phyloP scores from a whole-genome alignment of 2,888 invertebrate species.

The Lomographa bimaculata region DNA sequence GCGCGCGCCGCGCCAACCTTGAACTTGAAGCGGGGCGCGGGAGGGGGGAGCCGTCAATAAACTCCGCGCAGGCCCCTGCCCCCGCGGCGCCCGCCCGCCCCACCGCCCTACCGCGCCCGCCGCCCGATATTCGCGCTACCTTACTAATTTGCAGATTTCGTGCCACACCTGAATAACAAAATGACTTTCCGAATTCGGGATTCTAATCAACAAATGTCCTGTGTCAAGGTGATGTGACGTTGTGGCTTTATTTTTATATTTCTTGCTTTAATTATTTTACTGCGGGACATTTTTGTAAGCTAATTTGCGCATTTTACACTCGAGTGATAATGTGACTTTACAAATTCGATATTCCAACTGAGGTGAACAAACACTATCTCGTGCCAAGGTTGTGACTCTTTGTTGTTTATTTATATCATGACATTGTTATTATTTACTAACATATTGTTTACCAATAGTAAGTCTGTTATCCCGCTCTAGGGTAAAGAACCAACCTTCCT shows the following conservation, averaged over 20 bases:
- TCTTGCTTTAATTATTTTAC: too few species aligned
- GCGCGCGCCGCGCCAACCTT: conserved; percentile 85
- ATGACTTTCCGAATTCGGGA: conserved; percentile 8
- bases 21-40: conserved; percentile 79
- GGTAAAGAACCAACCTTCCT: too few species aligned
- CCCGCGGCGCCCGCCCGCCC: conserved; percentile 54
- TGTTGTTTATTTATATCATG: conserved; percentile 2
- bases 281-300: too few species aligned
- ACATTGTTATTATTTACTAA: background rate
- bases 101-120: conserved; percentile 29
- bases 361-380: background rate
- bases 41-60: conserved; percentile 78
- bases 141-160: conserved; percentile 15
- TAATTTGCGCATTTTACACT: conserved; percentile 13
- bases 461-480: too few species aligned
- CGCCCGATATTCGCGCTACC: conserved; percentile 26
- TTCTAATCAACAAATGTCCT: background rate
- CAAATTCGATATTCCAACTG: conserved; percentile 2
- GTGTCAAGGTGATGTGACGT: conserved; percentile 1
- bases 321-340: conserved; percentile 6
- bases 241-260: too few species aligned
- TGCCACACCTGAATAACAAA: conserved; percentile 8
- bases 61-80: conserved; percentile 78
- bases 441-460: too few species aligned
- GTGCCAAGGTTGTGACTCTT: conserved; percentile 2